A percentile compares a stretch with the other conserved stretches of the same genome.
These are phyloP conservation scores for Sebastes aleutianus DNA, from an alignment of 2,797 vertebrate species.

Conservation along the genomic window DNA sequence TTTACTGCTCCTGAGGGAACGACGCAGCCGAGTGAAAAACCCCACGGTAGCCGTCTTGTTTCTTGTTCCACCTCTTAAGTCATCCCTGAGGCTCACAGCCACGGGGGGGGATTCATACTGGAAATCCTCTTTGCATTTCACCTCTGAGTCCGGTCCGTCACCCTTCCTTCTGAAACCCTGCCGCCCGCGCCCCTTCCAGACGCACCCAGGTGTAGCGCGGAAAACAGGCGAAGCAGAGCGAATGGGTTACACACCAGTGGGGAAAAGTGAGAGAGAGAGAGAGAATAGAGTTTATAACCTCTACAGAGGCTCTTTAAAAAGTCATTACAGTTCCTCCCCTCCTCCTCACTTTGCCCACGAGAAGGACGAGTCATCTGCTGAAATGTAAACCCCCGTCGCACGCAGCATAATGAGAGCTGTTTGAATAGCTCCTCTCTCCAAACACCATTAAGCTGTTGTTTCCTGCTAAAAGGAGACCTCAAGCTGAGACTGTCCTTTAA, in stretches of 20 bases:
- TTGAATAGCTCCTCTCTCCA: conserved; percentile 55
- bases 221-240: conserved; percentile 42
- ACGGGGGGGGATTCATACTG: conserved; percentile 31
- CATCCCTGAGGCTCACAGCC: conserved; percentile 29
- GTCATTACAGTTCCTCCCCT: conserved; percentile 38
- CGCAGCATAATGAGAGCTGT: conserved; percentile 46
- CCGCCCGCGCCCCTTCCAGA: neutral
- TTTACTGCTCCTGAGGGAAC: conserved; percentile 42
- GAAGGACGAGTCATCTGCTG: conserved; percentile 33
- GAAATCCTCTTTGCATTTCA: conserved; percentile 52
- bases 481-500: conserved; percentile 37
- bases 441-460: conserved; percentile 61
- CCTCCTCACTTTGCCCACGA: neutral
- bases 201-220: conserved; percentile 55
- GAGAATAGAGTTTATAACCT: conserved; percentile 55
- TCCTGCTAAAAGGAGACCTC: conserved; percentile 51
- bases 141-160: conserved; percentile 61
- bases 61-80: conserved; percentile 58
- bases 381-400: conserved; percentile 47
- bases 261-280: conserved; percentile 24
- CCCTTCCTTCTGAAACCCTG: conserved; percentile 1
- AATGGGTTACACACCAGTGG: conserved; percentile 52
- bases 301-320: conserved; percentile 72
- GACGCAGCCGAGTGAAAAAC: neutral
- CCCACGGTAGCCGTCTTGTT: conserved; percentile 44